Evolutionary conservation across 2,888 invertebrate genomes (phyloP).

Genomic region (Protula sp.): DNA sequence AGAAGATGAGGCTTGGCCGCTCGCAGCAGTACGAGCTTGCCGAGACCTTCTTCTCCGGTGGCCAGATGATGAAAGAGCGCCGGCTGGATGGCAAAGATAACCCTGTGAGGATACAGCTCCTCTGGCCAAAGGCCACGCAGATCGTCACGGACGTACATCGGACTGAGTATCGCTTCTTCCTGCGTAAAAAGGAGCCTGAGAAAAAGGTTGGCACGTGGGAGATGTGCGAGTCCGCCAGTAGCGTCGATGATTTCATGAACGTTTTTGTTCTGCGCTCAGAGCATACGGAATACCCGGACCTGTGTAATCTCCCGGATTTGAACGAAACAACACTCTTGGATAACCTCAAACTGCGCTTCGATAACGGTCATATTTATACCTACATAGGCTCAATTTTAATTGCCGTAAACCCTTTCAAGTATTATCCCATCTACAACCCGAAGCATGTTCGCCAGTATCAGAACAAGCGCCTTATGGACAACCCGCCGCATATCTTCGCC

Average conservation of each 20-base stretch:
- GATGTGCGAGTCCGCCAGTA: slow-evolving; percentile 56
- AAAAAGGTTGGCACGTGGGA: slow-evolving; percentile 66
- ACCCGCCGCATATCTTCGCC: slow-evolving; percentile 95
- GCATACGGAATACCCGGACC: slow-evolving; percentile 87
- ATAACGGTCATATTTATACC: slow-evolving; percentile 89
- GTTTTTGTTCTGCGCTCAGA: slow-evolving; percentile 84
- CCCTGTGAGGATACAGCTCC: slow-evolving; percentile 56
- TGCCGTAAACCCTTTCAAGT: slow-evolving; percentile 81
- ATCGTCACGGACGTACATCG: slow-evolving; percentile 17
- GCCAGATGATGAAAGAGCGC: slow-evolving; percentile 87
- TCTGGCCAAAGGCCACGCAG: slow-evolving; percentile 53
- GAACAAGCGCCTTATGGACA: slow-evolving; percentile 81
- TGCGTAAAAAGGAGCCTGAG: slow-evolving; percentile 70
- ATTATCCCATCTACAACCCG: slow-evolving; percentile 95
- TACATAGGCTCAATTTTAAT: slow-evolving; percentile 93
- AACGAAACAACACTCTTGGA: slow-evolving; percentile 89
- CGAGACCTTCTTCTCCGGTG: slow-evolving; percentile 77
- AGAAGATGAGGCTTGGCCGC: slow-evolving; percentile 32
- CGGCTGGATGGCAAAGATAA: slow-evolving; percentile 68
- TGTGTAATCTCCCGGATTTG: slow-evolving; percentile 90
- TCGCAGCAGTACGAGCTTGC: slow-evolving; percentile 41
- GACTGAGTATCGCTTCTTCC: slow-evolving; percentile 67
- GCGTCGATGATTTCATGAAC: slow-evolving; percentile 76
- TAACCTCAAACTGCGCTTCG: slow-evolving; percentile 78
- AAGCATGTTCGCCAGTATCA: slow-evolving; percentile 95